A percentile compares a stretch with the other conserved stretches of the same genome.
phyloP scores from a whole-genome alignment of 2,888 invertebrate genomes.

The Steinernema carpocapsae region DNA sequence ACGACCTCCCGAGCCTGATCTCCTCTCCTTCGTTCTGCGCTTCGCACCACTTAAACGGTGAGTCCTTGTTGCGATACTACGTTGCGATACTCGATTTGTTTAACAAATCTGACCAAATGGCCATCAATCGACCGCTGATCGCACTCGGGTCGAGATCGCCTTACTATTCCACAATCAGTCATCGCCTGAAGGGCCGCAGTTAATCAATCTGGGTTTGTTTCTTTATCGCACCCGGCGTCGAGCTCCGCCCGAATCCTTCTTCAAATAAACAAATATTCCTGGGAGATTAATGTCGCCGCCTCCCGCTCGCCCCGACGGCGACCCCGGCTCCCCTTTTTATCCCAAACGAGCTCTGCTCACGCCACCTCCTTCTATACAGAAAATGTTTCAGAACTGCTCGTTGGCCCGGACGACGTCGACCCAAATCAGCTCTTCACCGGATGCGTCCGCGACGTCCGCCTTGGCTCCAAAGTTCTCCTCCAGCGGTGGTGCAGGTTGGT shows the following conservation, averaged over 20 bases:
- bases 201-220: conserved; percentile 8
- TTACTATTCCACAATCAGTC: conserved; percentile 9
- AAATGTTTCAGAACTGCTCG: conserved; percentile 41
- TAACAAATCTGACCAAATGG: too few species aligned
- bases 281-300: conserved; percentile 38
- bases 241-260: neutral
- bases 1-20: conserved; percentile 38
- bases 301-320: conserved; percentile 51
- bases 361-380: neutral
- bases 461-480: conserved; percentile 49
- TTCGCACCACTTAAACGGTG: conserved; percentile 41
- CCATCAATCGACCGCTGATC: too few species aligned
- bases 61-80: conserved; percentile 11
- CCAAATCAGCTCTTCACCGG: conserved; percentile 50
- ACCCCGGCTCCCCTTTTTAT: conserved; percentile 33
- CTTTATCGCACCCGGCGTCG: neutral
- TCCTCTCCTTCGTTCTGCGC: conserved; percentile 46
- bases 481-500: conserved; percentile 58
- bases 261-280: conserved; percentile 18
- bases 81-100: too few species aligned
- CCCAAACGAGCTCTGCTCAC: neutral
- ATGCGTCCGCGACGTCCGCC: conserved; percentile 60
- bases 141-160: neutral
- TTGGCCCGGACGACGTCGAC: conserved; percentile 46
- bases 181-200: conserved; percentile 3